Evolutionary conservation across 2,113 vertebrate genomes (phyloP), one percentile per base, ranked within the genome.

Genomic region (Tetrax tetrax): DNA sequence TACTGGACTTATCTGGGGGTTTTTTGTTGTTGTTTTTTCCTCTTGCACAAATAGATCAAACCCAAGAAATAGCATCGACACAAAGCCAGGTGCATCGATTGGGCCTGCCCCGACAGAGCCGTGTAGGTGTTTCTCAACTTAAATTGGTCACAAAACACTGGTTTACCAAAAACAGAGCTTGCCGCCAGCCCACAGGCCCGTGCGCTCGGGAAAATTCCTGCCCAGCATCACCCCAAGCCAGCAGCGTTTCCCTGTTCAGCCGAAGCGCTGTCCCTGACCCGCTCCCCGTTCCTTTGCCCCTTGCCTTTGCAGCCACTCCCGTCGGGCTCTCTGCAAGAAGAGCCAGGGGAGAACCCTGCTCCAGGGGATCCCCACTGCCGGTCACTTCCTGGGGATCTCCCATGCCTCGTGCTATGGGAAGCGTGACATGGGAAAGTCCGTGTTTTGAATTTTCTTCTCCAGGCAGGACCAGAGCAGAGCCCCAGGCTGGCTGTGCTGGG

Each of bases 241-340:
- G 47, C 66, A 83, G 51, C 12, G 1, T 2, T 2, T 23, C 31
- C 6, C 65, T 4, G 12, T 35, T 28, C 0, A 3, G 27, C 57
- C 2, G 0, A 41, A 70, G 28, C 0, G 0, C 71, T 37, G 53
- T 9, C 41, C 22, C 21, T 2, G 6, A 27, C 24, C 45, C 2
- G 0, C 10, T 28, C 9, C 41, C 61, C 63, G 1, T 16, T 23
- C 59, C 59, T 43, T 37, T 33, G 7, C 41, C 38, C 61, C 4
- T 1, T 37, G 53, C 38, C 43, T 60, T 11, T 50, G 38, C 72
- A 68, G 35, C 63, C 8, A 1, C 24, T 82, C 12, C 33, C 6
- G 2, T 6, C 6, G 3, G 43, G 31, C 7, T 2, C 7, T 57
- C 25, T 24, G 53, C 22, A 38, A 71, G 57, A 80, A 64, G 37